Base-by-base conservation (phyloP, 2,113 vertebrate species). In the Erpornis zantholeuca region DNA sequence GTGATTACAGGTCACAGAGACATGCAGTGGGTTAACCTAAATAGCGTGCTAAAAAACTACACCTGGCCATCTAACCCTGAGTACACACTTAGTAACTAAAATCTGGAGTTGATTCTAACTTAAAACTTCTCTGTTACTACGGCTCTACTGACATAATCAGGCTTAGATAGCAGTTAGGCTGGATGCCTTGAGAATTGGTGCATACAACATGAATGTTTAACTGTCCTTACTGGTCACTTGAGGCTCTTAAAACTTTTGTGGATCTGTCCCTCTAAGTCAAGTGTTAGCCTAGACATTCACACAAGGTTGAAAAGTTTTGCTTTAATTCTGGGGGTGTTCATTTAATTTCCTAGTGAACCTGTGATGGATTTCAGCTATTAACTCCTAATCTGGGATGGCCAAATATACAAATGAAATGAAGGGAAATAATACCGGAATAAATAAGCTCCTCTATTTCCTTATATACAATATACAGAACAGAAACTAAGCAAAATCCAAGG, bases 361-460 rank as follows among this genome's bases (percentile, higher is more conserved):
- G n/a, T 78, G 42, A 71, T 61, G 53, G 53, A 44, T 71, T 90
- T 61, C 29, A 89, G 50, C 36, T 60, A 3, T 50, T 54, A 50
- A 57, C 20, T 89, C 12, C 33, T 72, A 8, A 38, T 54, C 24
- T 66, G 36, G 23, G 54, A 50, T 72, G 45, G 40, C n/a, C 35
- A 79, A 61, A 61, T 45, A 49, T 21, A 42, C 0, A 0, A 6
- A 31, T 1, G 1, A 0, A 6, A 31, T 1, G 1, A 52, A 88
- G 47, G 18, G 56, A 77, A 73, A 17, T 56, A 70, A 73, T 31
- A 54, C 11, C 47, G 63, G 42, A 88, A 53, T 29, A 86, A 73
- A 75, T 28, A 50, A 88, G 29, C 53, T 77, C 16, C 22, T 92
- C 24, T 13, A 4, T 80, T 85, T 92, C 53, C 38, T 47, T 76